Evolutionary conservation across 2,888 invertebrate species (phyloP), one percentile per base, ranked within the genome.

Genomic region (Stenotaenia linearis): DNA sequence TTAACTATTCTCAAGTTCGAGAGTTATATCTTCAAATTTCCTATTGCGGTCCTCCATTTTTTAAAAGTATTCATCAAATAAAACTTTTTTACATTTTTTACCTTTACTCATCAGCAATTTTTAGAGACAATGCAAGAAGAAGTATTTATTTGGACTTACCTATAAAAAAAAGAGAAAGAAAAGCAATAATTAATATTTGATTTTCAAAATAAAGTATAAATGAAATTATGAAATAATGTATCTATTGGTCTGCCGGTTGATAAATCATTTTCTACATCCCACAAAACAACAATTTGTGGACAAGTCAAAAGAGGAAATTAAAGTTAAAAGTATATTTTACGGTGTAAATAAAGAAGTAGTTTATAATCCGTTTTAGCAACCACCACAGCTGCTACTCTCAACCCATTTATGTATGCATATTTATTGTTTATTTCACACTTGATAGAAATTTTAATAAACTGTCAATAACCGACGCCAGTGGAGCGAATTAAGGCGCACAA

Each of bases 341-440:
- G 25, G 61, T 61, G 61, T 61, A 28, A 61, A 61, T 61, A 61
- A 61, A 25, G 61, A 61, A 61, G 61, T 21, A 56, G 56, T 56
- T 56, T 56, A 56, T 56, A 45, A 23, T 25, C 61, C 25, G 25
- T 61, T 61, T 61, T 61, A 28, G 25, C 61, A 61, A 28, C 61
- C 61, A 61, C 30, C 35, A 75, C 75, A 75, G 75, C 75, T 75
- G 75, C 35, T 28, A 37, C 75, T 32, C 32, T 30, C 32, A 37
- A 10, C 75, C n/a, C 37, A 28, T 75, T 37, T 75, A 35, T 37
- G n/a, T 75, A 35, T 75, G 75, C 75, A 75, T 75, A 75, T 75
- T 75, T 75, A 75, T 75, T 75, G 75, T 75, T 75, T 75, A 75
- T 75, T 75, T 75, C 75, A 75, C 75, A 75, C 75, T 75, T 37